Base-by-base conservation (phyloP, 2,113 vertebrate species). In the Nibea albiflora region DNA sequence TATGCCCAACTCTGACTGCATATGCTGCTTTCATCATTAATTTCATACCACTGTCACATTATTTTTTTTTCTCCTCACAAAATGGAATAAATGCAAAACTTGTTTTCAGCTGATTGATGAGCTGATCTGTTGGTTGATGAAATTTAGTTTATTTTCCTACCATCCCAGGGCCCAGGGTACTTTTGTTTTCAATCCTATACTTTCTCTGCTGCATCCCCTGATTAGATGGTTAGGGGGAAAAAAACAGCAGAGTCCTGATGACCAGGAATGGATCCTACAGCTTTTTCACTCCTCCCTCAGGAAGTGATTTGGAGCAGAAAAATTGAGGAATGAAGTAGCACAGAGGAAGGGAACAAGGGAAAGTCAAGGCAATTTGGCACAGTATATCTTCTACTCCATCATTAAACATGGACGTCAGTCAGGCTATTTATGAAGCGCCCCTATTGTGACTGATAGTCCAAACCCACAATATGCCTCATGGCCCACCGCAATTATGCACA, bases 271-370 rank as follows among this genome's bases (percentile, higher is more conserved):
- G 20, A 73, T 46, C 63, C 80, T 73, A 39, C 39, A 68, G 66
- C 53, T 67, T 73, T 64, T 62, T 50, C 39, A 28, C 68, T 82
- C 42, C 69, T 76, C 76, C 85, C 78, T 46, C 74, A 64, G 75
- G 73, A 81, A 79, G 84, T 88, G 52, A 86, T 86, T 89, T 89
- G 78, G 57, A 78, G 52, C 57, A 49, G 61, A 73, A 69, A 85
- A 69, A 57, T 42, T 11, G 26, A 69, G 28, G 47, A 81, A 39
- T 67, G 66, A 77, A 57, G 28, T 69, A 57, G 60, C 57, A 76
- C 79, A 78, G 58, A 75, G 56, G 64, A 74, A 76, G 70, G 57
- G 75, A 81, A 84, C 80, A 57, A 58, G 72, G 63, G 70, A 19
- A 84, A 74, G 70, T 73, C 46, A 19, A 62, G 54, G 78, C 78